These are phyloP conservation scores for Crotalus viridis DNA, from an alignment of 2,113 vertebrate species.

Conservation along the genomic window DNA sequence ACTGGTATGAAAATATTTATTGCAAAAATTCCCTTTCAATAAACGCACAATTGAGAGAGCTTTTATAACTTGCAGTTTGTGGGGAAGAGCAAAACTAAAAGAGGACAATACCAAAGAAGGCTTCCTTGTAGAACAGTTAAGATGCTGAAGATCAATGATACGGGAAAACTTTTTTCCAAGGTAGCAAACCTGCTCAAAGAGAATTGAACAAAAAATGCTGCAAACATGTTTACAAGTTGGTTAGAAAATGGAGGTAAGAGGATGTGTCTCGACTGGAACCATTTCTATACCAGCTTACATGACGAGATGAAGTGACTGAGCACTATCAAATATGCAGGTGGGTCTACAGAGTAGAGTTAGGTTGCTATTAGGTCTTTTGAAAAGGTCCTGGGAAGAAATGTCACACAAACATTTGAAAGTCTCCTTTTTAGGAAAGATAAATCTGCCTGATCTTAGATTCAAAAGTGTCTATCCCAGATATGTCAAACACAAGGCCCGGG, in stretches of 20 bases:
- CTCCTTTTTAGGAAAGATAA: background rate
- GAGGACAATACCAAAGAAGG: background rate
- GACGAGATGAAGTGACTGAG: background rate
- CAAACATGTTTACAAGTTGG: background rate
- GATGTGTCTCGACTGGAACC: background rate
- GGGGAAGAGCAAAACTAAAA: background rate
- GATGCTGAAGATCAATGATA: background rate
- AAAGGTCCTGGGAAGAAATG: background rate
- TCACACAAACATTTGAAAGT: background rate
- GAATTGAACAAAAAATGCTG: background rate
- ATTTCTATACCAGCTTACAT: background rate
- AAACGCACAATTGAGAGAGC: background rate
- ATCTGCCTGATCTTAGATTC: background rate
- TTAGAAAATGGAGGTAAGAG: background rate
- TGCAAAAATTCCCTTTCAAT: background rate
- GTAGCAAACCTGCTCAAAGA: background rate
- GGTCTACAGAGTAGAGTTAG: background rate
- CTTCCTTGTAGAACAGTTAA: background rate
- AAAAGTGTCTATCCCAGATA: background rate
- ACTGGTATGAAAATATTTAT: background rate
- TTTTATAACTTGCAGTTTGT: background rate
- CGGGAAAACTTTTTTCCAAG: background rate
- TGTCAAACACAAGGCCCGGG: too few species aligned
- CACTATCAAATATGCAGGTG: background rate
- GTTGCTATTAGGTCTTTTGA: background rate